A percentile compares a stretch with the other conserved stretches of the same genome.
Evolutionary conservation across 2,797 vertebrate genomes (phyloP).

Genomic region (Falco columbarius): DNA sequence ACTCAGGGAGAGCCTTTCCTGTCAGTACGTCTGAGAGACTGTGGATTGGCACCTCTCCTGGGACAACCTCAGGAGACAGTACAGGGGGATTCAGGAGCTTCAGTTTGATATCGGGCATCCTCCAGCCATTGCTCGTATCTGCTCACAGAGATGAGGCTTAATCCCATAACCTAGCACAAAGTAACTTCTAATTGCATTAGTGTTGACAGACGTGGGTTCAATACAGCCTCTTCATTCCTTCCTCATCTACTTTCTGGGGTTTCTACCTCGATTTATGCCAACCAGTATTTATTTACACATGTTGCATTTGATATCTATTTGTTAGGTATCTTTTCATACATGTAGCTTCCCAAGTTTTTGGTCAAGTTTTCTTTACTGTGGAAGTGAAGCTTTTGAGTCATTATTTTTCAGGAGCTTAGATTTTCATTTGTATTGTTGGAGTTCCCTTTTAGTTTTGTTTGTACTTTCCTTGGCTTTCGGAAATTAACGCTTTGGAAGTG

Average conservation of each 20-base stretch:
- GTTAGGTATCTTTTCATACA: background rate
- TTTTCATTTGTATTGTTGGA: background rate
- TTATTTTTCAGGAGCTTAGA: background rate
- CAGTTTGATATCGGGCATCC: accelerated
- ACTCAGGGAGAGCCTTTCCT: background rate
- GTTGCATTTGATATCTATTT: background rate
- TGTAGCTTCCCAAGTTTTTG: background rate
- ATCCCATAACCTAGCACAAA: background rate
- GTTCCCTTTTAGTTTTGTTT: background rate
- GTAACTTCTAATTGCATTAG: background rate
- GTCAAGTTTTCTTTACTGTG: background rate
- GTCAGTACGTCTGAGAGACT: accelerated
- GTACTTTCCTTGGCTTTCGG: background rate
- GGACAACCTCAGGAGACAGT: background rate
- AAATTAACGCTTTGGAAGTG: background rate
- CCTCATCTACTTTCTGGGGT: background rate
- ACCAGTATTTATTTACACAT: background rate
- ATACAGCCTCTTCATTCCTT: background rate
- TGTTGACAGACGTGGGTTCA: background rate
- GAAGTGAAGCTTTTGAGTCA: background rate
- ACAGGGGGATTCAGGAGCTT: background rate
- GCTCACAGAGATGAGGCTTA: background rate
- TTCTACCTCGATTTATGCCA: background rate
- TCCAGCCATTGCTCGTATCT: background rate
- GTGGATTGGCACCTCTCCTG: background rate